These are phyloP conservation scores for Lytechinus variegatus DNA, from an alignment of 35 echinoderm and acorn worm genomes.

Conservation along the genomic window DNA sequence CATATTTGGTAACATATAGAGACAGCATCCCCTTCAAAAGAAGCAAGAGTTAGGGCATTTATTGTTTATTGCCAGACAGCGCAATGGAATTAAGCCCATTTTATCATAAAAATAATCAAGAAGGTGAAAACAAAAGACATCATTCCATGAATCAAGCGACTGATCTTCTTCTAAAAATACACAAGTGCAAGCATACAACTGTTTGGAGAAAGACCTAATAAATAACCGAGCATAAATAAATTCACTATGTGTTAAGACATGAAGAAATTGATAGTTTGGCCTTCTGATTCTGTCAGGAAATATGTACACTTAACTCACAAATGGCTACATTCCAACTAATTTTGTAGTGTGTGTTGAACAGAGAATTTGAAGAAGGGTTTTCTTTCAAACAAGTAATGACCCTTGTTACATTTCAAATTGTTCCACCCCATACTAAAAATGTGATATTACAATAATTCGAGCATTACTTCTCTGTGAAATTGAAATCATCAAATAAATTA, in stretches of 20 bases:
- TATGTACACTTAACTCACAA: too few relatives aligned
- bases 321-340: too few relatives aligned
- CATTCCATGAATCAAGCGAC: background rate
- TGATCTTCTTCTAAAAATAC: background rate
- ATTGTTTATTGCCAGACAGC: background rate
- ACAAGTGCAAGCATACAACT: background rate
- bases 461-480: too few relatives aligned
- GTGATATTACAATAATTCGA: too few relatives aligned
- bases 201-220: background rate
- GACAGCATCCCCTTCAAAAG: background rate
- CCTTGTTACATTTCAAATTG: background rate
- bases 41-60: background rate
- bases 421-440: background rate
- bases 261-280: too few relatives aligned
- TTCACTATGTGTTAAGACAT: too few relatives aligned
- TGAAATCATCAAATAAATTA: background rate
- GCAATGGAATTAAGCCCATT: background rate
- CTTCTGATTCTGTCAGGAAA: too few relatives aligned
- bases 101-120: background rate
- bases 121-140: too few relatives aligned
- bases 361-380: too few relatives aligned
- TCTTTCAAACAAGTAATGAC: too few relatives aligned
- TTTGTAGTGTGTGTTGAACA: too few relatives aligned
- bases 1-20: background rate
- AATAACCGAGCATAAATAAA: background rate